phyloP scores from a whole-genome alignment of 2,888 invertebrate genomes.

The Vesta saturnalis region DNA sequence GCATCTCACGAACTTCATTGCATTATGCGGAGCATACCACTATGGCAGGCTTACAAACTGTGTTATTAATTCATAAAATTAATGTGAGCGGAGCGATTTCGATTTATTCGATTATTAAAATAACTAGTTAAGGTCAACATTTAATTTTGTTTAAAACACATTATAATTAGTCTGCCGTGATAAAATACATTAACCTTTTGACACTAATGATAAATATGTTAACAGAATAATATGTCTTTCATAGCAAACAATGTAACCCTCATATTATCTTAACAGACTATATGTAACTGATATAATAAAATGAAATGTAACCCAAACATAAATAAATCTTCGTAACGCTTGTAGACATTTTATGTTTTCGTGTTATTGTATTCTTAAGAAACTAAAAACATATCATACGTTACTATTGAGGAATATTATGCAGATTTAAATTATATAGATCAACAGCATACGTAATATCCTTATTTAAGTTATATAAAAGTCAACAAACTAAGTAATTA shows the following conservation, averaged over 20 bases:
- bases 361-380: too few relatives aligned
- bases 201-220: background rate
- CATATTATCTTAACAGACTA: background rate
- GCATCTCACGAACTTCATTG: conserved; percentile 1
- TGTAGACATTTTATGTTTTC: too few relatives aligned
- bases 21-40: background rate
- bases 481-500: too few relatives aligned
- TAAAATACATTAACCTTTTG: background rate
- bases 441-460: too few relatives aligned
- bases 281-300: too few relatives aligned
- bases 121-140: background rate
- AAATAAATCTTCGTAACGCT: too few relatives aligned
- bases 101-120: conserved; percentile 1
- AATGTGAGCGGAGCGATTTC: conserved; percentile 1
- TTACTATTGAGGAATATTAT: too few relatives aligned
- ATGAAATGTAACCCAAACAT: too few relatives aligned
- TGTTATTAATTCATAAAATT: conserved; percentile 1
- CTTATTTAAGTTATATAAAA: too few relatives aligned
- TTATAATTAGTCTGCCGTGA: background rate
- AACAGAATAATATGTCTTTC: background rate
- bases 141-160: background rate
- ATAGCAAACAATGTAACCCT: background rate
- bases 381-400: too few relatives aligned
- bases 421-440: too few relatives aligned
- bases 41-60: background rate